Evolutionary conservation across 2,113 vertebrate genomes (phyloP).

Genomic region (Rhizomys pruinosus): DNA sequence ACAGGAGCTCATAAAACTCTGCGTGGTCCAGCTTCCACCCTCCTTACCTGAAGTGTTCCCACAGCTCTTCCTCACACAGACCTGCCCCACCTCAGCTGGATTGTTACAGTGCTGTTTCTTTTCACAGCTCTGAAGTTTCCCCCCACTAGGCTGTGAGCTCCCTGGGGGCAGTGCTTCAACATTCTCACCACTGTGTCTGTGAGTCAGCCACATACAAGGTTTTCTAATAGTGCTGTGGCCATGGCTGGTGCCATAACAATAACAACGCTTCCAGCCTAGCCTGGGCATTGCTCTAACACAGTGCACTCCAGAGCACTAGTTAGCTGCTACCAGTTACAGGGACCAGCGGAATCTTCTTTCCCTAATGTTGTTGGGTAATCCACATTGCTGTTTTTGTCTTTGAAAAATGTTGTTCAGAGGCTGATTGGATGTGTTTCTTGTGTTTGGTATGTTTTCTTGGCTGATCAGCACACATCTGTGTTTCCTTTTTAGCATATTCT

Average conservation of each 20-base stretch:
- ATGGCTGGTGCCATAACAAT: background rate
- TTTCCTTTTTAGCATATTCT: slow-evolving; percentile 89
- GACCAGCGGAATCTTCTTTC: background rate
- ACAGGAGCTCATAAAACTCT: no score
- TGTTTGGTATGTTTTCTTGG: slow-evolving; percentile 1
- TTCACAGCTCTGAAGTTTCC: background rate
- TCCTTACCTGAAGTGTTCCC: background rate
- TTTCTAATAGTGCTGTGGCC: background rate
- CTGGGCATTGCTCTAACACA: background rate
- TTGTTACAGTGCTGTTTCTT: accelerated
- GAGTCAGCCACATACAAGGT: background rate
- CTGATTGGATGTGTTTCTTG: background rate
- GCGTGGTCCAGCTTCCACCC: background rate
- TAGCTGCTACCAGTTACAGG: slow-evolving; percentile 19
- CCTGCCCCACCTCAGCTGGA: no score
- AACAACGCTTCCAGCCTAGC: background rate
- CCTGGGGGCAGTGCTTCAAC: accelerated
- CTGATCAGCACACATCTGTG: background rate
- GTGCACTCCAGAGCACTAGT: background rate
- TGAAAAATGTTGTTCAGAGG: background rate
- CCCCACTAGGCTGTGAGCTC: background rate
- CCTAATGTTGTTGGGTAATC: background rate
- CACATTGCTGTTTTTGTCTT: slow-evolving; percentile 44
- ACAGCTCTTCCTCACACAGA: no score
- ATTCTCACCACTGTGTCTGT: background rate